Base-by-base conservation (phyloP, 1,140 invertebrate genomes). In the Dinothrombium tinctorium region DNA sequence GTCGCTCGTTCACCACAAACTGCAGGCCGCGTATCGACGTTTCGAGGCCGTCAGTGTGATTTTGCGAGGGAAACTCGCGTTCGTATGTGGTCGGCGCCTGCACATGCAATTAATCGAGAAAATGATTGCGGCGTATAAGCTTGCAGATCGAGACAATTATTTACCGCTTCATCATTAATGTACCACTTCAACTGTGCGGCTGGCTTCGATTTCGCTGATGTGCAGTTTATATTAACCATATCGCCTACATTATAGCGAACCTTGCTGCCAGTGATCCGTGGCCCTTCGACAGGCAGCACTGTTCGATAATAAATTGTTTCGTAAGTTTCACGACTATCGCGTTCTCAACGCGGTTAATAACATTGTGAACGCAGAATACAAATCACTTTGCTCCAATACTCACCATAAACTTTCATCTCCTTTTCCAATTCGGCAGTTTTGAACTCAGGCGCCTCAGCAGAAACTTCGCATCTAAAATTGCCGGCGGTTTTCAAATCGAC, bases 381-480 rank as follows among this genome's bases (percentile, higher is more conserved):
- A n/a, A n/a, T n/a, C n/a, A n/a, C n/a, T n/a, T n/a, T n/a, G n/a
- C n/a, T n/a, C n/a, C n/a, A n/a, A 20, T 23, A 44, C 41, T 71
- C 58, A 78, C 76, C 74, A 35, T 74, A 70, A 38, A 79, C 69
- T 51, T 72, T 69, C 69, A 78, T 73, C 46, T 68, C 62, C 31
- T 69, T 69, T 42, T 67, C 68, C 40, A 71, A 68, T 50, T 73
- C 68, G 1, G 69, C 68, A 0, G 79, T 82, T 55, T 76, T 71
- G 56, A 82, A 83, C 29, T 73, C 76, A 2, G 79, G 79, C 9
- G 75, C 74, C 54, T 82, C 78, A 2, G 74, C 73, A 1, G 76
- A 78, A 2, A 80, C 73, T 58, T 81, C 76, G 56, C 77, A 82
- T 46, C 69, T 73, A 50, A 71, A 72, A 21, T 56, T 53, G 3